A percentile compares a stretch with the other conserved stretches of the same genome.
These are phyloP conservation scores for Sinelater perroti DNA, from an alignment of 2,888 invertebrate genomes.

Conservation along the genomic window DNA sequence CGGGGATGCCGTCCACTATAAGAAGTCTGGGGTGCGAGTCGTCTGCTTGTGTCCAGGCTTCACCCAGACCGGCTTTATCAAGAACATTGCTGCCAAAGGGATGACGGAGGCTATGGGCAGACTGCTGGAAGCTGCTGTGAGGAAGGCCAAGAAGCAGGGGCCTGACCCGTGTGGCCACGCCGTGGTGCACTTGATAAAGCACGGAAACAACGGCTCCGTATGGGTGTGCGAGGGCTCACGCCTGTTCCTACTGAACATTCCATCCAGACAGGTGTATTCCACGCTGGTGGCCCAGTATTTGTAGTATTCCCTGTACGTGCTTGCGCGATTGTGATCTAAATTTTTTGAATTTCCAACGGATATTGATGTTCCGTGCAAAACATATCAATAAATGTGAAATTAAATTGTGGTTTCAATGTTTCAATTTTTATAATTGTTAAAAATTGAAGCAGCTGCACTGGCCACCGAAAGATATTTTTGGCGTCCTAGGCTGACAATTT, in stretches of 20 bases:
- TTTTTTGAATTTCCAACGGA: no score
- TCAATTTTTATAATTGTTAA: no score
- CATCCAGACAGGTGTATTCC: slow-evolving; percentile 44
- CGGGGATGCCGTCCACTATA: slow-evolving; percentile 52
- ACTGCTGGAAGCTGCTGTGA: slow-evolving; percentile 42
- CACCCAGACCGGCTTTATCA: slow-evolving; percentile 53
- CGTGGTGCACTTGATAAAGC: slow-evolving; percentile 51
- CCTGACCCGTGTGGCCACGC: slow-evolving; percentile 53
- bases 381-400: no score
- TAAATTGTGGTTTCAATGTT: no score
- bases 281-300: slow-evolving; percentile 45
- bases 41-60: slow-evolving; percentile 58
- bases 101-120: slow-evolving; percentile 45
- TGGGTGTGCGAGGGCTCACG: slow-evolving; percentile 56
- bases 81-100: slow-evolving; percentile 46
- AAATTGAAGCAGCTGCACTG: no score
- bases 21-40: slow-evolving; percentile 55
- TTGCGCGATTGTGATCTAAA: no score
- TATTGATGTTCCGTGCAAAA: no score
- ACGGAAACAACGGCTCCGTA: slow-evolving; percentile 52
- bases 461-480: no score
- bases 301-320: slow-evolving; percentile 40
- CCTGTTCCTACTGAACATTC: slow-evolving; percentile 47
- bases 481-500: no score
- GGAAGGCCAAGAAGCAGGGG: slow-evolving; percentile 47